phyloP scores from a whole-genome alignment of 2,888 invertebrate genomes.

The Dione juno region DNA sequence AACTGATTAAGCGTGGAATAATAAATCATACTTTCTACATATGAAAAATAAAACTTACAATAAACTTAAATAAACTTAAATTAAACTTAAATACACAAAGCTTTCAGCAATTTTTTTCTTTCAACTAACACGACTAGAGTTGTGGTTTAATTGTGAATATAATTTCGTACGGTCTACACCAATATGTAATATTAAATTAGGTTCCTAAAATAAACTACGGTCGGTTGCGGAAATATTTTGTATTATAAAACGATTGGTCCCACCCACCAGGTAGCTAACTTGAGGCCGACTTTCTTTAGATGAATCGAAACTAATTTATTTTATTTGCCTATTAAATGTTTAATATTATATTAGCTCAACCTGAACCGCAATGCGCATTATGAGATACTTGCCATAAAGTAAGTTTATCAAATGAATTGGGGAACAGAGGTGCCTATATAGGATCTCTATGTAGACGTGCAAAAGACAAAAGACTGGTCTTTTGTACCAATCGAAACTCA shows the following conservation, averaged over 20 bases:
- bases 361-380: too few species aligned
- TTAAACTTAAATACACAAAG: neutral
- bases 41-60: too few species aligned
- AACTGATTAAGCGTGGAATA: too few species aligned
- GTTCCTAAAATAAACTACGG: neutral
- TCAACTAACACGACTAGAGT: too few species aligned
- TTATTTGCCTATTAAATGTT: slow-evolving; percentile 83
- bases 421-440: too few species aligned
- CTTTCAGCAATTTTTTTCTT: neutral
- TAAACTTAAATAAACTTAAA: too few species aligned
- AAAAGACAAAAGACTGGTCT: too few species aligned
- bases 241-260: slow-evolving; percentile 1
- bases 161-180: neutral
- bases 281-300: neutral
- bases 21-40: too few species aligned
- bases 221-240: neutral
- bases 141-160: slow-evolving; percentile 8
- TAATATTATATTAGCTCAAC: neutral
- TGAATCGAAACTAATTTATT: neutral
- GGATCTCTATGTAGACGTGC: too few species aligned
- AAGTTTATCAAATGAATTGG: too few species aligned
- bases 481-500: too few species aligned
- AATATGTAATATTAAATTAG: slow-evolving; percentile 20
- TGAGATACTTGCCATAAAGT: too few species aligned
- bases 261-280: neutral